These are phyloP conservation scores for Ageneiosus marmoratus DNA, from an alignment of 2,113 vertebrate species.

Conservation along the genomic window DNA sequence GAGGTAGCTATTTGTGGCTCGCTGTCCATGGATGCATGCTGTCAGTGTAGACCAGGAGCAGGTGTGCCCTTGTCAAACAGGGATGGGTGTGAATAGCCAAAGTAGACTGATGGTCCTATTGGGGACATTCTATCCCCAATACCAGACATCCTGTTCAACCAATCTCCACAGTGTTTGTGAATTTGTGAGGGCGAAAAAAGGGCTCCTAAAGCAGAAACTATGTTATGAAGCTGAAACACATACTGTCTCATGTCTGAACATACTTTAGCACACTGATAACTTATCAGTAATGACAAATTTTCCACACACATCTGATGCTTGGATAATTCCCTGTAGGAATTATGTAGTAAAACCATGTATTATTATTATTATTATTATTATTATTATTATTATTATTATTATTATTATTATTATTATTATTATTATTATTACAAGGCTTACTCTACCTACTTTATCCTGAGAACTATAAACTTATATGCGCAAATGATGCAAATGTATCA, in stretches of 20 bases:
- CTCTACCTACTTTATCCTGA: too few relatives aligned
- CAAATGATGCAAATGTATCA: slow-evolving; percentile 34
- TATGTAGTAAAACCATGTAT: neutral
- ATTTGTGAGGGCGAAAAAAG: neutral
- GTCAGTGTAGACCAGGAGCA: slow-evolving; percentile 44
- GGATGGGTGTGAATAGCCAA: slow-evolving; percentile 48
- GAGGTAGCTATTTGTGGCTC: slow-evolving; percentile 64
- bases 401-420: too few relatives aligned
- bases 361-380: neutral
- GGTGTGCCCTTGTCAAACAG: slow-evolving; percentile 44
- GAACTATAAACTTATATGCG: slow-evolving; percentile 12
- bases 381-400: too few relatives aligned
- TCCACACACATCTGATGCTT: neutral
- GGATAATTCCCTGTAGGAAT: neutral
- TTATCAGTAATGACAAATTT: neutral
- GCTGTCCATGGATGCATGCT: slow-evolving; percentile 40
- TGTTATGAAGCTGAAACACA: neutral
- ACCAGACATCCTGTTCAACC: slow-evolving; percentile 20
- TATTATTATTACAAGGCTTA: too few relatives aligned
- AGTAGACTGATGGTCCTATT: slow-evolving; percentile 35
- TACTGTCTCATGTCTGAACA: neutral
- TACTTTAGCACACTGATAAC: neutral
- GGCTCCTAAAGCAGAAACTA: neutral
- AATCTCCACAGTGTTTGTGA: neutral
- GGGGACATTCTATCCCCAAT: slow-evolving; percentile 43